Evolutionary conservation across 2,113 vertebrate genomes (phyloP), one percentile per base, ranked within the genome.

Genomic region (Oreochromis aureus): DNA sequence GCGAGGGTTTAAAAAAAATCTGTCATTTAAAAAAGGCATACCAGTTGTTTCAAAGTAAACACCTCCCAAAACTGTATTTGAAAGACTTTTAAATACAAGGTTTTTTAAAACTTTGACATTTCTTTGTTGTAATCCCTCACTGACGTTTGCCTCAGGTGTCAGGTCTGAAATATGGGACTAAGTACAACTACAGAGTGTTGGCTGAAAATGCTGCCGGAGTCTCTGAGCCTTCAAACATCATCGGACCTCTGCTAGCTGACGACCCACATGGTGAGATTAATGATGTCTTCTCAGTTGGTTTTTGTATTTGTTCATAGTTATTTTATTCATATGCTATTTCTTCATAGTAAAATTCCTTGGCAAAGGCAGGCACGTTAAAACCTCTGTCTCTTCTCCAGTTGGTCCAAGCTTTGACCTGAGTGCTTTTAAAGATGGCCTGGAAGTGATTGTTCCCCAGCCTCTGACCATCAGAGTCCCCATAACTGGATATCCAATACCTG

Each of bases 151-250:
- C 73, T 94, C 89, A 99, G 99, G 97, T 99, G 32, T 97, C 97
- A 92, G 98, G 98, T 73, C 95, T 99, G 91, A 97, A 98, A 93
- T 97, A 97, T 86, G 97, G 97, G 93, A 94, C 94, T 81, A 97
- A 97, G 46, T 99, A 99, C 94, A 98, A 97, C 92, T 99, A 99
- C 88, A 97, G 97, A 96, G 98, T 98, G 24, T 97, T 96, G 91
- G 98, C 99, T 94, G 98, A 99, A 96, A 99, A 99, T 84, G 98
- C 97, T 48, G 99, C 98, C 58, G 99, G 99, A 76, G 81, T 99
- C 84, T 99, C 99, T 63, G 98, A 98, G 86, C 98, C 98, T 59
- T 97, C 98, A 1, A 98, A 98, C 63, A 94, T 95, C 86, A 96
- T 99, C 86, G 99, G 99, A 58, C 99, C 99, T 73, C 96, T 99